Conservation (phyloP, 2,797 vertebrate species). For the Salmo trutta region DNA sequence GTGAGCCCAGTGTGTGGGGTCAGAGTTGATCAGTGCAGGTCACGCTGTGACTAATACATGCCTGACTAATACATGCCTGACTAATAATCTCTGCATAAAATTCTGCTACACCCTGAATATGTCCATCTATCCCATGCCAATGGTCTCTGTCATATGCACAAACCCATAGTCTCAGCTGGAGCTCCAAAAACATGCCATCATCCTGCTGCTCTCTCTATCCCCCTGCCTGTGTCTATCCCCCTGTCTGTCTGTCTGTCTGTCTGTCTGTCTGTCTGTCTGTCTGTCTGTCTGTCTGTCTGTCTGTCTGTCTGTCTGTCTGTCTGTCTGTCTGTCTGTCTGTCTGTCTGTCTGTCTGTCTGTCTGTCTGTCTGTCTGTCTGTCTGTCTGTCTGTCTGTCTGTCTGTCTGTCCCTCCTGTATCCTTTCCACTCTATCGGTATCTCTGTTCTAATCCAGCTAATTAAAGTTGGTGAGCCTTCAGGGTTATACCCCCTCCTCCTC, state of each 20-base stretch:
- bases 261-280: constrained; percentile 25
- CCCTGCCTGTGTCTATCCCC: neutral
- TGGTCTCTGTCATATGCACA: neutral
- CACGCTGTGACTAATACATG: constrained; percentile 19
- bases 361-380: neutral
- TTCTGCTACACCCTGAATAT: neutral
- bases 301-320: neutral
- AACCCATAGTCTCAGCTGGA: neutral
- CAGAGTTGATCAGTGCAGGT: constrained; percentile 38
- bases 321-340: constrained; percentile 14
- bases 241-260: neutral
- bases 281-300: neutral
- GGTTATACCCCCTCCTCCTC: constrained; percentile 28
- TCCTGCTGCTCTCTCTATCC: neutral
- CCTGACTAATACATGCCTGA: constrained; percentile 44
- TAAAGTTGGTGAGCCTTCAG: constrained; percentile 82
- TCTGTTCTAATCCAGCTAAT: constrained; percentile 64
- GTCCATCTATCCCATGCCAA: neutral
- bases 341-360: constrained; percentile 17
- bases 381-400: neutral
- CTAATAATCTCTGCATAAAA: constrained; percentile 37
- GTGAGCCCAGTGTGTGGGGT: constrained; percentile 37
- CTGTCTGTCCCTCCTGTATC: too few species aligned
- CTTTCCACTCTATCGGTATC: constrained; percentile 48
- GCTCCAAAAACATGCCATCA: neutral